These are phyloP conservation scores for Drosophila parthenogenetica DNA, from an alignment of 2,888 invertebrate genomes.

Conservation along the genomic window DNA sequence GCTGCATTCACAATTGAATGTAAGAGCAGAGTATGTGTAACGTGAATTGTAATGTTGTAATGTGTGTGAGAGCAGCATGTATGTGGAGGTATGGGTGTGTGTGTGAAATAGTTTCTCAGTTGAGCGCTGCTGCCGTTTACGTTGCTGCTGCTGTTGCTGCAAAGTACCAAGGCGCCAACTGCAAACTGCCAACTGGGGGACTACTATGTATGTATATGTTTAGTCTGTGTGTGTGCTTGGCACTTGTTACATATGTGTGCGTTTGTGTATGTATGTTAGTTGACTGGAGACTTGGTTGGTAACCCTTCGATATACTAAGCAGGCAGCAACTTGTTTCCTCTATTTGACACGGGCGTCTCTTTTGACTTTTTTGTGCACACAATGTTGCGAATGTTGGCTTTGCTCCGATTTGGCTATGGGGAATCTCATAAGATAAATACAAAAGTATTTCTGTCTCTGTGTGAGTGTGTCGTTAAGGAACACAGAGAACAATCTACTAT, in stretches of 20 bases:
- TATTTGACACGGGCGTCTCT: slow-evolving; percentile 70
- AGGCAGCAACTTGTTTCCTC: slow-evolving; percentile 75
- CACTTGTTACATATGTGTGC: slow-evolving; percentile 52
- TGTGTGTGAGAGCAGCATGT: slow-evolving; percentile 27
- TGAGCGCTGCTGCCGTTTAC: slow-evolving; percentile 33
- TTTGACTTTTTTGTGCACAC: slow-evolving; percentile 65
- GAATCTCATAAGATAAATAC: slow-evolving; percentile 56
- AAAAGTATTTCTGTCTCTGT: slow-evolving; percentile 11
- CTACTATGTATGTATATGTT: slow-evolving; percentile 24
- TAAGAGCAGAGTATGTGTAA: slow-evolving; percentile 26
- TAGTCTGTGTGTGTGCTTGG: slow-evolving; percentile 25
- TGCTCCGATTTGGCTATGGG: slow-evolving; percentile 54
- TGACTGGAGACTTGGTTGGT: slow-evolving; percentile 35
- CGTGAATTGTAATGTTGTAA: slow-evolving; percentile 54
- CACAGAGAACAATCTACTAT: slow-evolving; percentile 11
- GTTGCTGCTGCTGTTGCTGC: slow-evolving; percentile 39
- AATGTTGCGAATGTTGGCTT: slow-evolving; percentile 47
- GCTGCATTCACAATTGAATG: slow-evolving; percentile 48
- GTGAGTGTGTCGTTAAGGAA: not conserved
- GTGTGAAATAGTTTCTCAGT: slow-evolving; percentile 71
- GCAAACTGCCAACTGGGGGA: slow-evolving; percentile 52
- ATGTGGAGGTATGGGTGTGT: slow-evolving; percentile 30
- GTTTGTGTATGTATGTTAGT: slow-evolving; percentile 26
- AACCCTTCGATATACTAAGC: slow-evolving; percentile 57
- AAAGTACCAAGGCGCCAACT: slow-evolving; percentile 69